These are phyloP conservation scores for Climacteris rufus DNA, from an alignment of 2,113 vertebrate genomes.

Conservation along the genomic window DNA sequence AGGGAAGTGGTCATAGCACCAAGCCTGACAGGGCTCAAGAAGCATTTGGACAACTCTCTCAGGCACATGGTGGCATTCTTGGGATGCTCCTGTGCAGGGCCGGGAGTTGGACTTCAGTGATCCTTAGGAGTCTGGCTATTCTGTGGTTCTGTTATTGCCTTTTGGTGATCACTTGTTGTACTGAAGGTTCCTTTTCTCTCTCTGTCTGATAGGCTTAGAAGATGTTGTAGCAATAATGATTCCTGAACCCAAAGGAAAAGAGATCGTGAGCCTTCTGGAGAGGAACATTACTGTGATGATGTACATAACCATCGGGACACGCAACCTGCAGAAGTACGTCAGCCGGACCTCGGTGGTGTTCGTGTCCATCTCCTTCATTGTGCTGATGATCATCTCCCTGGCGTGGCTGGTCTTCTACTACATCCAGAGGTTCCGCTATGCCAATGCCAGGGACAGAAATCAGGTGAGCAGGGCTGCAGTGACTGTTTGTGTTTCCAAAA, in stretches of 20 bases:
- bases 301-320: slow-evolving; percentile 93
- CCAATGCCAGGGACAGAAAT: slow-evolving; percentile 93
- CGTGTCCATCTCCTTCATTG: slow-evolving; percentile 99
- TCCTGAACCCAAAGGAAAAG: slow-evolving; percentile 90
- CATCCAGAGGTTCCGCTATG: slow-evolving; percentile 97
- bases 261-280: slow-evolving; percentile 88
- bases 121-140: neutral
- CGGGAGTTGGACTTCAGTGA: neutral
- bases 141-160: neutral
- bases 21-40: neutral
- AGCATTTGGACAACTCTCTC: neutral
- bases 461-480: slow-evolving; percentile 78
- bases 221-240: slow-evolving; percentile 97
- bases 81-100: neutral
- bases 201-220: slow-evolving; percentile 77
- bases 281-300: slow-evolving; percentile 83
- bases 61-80: neutral
- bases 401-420: slow-evolving; percentile 99
- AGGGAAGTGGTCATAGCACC: neutral
- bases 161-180: neutral
- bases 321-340: slow-evolving; percentile 98
- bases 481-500: neutral
- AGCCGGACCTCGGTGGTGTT: slow-evolving; percentile 97
- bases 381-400: slow-evolving; percentile 98
- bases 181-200: neutral